These are phyloP conservation scores for Lydus trimaculatus DNA, from an alignment of 2,888 invertebrate species.

Conservation along the genomic window DNA sequence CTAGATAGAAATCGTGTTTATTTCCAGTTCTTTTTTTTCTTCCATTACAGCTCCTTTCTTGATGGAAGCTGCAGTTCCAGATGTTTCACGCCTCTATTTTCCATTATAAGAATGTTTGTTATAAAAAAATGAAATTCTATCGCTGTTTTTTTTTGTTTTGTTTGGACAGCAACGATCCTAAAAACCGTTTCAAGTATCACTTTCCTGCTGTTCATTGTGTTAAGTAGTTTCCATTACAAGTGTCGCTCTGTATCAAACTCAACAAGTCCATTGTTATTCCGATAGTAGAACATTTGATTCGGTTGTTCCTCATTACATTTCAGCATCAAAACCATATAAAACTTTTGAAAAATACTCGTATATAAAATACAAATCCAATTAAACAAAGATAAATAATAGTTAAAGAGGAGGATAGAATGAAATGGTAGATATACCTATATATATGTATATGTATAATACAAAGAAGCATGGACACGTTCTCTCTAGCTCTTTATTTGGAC, in stretches of 20 bases:
- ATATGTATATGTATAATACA: too few relatives aligned
- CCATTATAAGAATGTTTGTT: background rate
- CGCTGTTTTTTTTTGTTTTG: background rate
- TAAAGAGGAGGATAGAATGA: background rate
- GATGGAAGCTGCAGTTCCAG: background rate
- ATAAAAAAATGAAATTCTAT: background rate
- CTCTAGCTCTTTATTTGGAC: slow-evolving; percentile 42
- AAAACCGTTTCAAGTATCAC: background rate
- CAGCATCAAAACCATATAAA: background rate
- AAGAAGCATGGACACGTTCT: slow-evolving; percentile 5
- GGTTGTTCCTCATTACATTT: background rate
- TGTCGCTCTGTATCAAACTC: slow-evolving; percentile 27
- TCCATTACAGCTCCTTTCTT: background rate
- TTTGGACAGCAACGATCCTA: background rate
- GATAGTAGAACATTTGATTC: background rate
- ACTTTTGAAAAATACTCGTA: background rate
- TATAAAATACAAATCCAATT: background rate
- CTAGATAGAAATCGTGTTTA: background rate
- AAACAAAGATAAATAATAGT: background rate
- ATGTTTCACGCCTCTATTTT: background rate
- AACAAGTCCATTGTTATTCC: slow-evolving; percentile 18
- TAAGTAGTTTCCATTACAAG: background rate
- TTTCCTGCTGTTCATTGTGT: background rate
- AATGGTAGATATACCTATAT: background rate
- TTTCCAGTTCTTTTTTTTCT: background rate